These are phyloP conservation scores for Hipposideros armiger DNA, from an alignment of 2,113 vertebrate species.

Conservation along the genomic window DNA sequence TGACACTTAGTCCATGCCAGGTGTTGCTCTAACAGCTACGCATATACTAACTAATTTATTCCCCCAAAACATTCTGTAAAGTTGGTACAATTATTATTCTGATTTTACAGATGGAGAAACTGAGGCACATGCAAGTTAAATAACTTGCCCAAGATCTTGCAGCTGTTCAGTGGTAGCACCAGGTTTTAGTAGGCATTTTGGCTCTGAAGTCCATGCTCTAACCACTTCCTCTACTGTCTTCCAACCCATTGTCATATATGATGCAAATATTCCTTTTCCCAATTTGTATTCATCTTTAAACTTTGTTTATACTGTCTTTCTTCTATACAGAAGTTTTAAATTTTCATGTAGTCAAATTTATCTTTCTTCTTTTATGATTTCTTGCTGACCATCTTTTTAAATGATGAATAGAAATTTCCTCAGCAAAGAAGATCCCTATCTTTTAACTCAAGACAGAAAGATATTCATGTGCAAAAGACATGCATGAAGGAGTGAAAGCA, in stretches of 20 bases:
- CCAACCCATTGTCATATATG: neutral
- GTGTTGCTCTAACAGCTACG: neutral
- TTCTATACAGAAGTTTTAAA: neutral
- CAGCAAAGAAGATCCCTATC: neutral
- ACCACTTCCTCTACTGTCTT: neutral
- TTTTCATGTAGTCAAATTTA: neutral
- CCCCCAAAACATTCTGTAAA: neutral
- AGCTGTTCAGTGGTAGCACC: neutral
- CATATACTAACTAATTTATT: conserved; percentile 8
- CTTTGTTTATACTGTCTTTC: neutral
- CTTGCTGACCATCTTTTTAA: neutral
- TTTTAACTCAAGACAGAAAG: neutral
- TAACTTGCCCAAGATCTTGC: neutral
- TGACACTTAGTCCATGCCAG: neutral
- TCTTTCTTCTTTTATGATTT: neutral
- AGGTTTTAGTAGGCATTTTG: neutral
- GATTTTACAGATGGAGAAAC: neutral
- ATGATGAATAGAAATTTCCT: neutral
- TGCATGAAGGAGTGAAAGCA: neutral
- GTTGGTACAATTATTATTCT: neutral
- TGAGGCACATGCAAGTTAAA: neutral
- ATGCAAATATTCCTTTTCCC: neutral
- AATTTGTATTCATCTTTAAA: neutral
- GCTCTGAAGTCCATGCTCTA: neutral
- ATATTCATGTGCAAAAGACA: neutral